phyloP scores from a whole-genome alignment of 2,797 vertebrate genomes.

The Heterohyrax brucei region DNA sequence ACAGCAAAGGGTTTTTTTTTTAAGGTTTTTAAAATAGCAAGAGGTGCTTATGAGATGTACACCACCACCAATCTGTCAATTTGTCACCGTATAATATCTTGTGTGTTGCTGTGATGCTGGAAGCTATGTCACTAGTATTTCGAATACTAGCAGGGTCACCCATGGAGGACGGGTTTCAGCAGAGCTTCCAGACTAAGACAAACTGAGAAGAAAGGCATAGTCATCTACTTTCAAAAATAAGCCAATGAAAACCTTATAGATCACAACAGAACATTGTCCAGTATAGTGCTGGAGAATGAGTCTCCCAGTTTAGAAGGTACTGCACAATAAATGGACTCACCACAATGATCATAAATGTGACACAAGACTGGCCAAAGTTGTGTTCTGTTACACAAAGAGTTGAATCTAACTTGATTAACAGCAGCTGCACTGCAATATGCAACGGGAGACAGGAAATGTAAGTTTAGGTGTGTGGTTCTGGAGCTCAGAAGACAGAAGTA shows the following conservation, averaged over 20 bases:
- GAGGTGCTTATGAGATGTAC: neutral
- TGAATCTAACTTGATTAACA: no score
- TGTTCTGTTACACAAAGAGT: no score
- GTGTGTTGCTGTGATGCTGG: neutral
- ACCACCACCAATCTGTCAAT: neutral
- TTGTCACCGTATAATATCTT: neutral
- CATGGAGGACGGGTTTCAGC: neutral
- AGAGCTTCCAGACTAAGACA: neutral
- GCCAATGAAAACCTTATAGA: no score
- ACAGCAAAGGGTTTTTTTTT: neutral
- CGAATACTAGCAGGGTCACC: neutral
- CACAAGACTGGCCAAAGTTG: no score
- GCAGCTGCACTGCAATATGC: neutral
- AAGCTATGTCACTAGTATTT: neutral
- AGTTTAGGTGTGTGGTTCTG: neutral
- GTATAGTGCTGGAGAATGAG: no score
- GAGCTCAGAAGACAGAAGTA: neutral
- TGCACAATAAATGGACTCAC: no score
- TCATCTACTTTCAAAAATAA: no score
- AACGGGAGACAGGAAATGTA: neutral
- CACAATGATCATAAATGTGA: no score
- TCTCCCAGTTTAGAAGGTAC: no score
- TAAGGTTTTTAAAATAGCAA: constrained; percentile 43
- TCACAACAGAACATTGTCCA: no score
- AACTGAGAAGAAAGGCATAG: neutral